Evolutionary conservation across 2,797 vertebrate species (phyloP).

Genomic region (Tragopan temminckii): DNA sequence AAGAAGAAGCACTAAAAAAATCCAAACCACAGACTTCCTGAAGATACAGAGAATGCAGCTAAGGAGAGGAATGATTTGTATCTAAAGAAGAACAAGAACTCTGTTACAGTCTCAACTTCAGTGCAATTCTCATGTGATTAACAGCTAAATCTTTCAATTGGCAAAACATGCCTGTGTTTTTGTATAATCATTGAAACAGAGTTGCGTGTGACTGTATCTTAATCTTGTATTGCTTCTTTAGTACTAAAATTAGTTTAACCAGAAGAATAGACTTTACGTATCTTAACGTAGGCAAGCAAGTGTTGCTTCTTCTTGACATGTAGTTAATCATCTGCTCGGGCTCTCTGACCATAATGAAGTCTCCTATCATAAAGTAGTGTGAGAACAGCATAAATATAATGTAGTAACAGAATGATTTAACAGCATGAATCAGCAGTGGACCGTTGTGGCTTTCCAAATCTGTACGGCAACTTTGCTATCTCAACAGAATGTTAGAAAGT

Average conservation of each 20-base stretch:
- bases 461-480: slow-evolving; percentile 32
- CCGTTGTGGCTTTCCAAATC: slow-evolving; percentile 52
- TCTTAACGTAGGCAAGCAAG: slow-evolving; percentile 1
- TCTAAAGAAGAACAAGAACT: neutral
- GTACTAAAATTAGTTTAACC: slow-evolving; percentile 8
- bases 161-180: neutral
- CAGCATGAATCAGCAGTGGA: slow-evolving; percentile 61
- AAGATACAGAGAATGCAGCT: neutral
- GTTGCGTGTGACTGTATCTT: neutral
- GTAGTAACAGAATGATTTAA: slow-evolving; percentile 53
- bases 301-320: neutral
- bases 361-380: slow-evolving; percentile 23
- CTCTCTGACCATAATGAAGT: slow-evolving; percentile 52
- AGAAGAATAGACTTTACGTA: neutral
- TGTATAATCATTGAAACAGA: neutral
- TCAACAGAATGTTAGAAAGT: slow-evolving; percentile 46
- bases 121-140: neutral
- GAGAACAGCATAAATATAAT: slow-evolving; percentile 40
- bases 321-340: slow-evolving; percentile 47
- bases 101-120: neutral
- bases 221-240: slow-evolving; percentile 2
- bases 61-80: neutral
- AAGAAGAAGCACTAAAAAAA: neutral
- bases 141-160: neutral
- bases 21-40: neutral